phyloP scores from a whole-genome alignment of 2,113 vertebrate genomes.

The Phasianus colchicus region DNA sequence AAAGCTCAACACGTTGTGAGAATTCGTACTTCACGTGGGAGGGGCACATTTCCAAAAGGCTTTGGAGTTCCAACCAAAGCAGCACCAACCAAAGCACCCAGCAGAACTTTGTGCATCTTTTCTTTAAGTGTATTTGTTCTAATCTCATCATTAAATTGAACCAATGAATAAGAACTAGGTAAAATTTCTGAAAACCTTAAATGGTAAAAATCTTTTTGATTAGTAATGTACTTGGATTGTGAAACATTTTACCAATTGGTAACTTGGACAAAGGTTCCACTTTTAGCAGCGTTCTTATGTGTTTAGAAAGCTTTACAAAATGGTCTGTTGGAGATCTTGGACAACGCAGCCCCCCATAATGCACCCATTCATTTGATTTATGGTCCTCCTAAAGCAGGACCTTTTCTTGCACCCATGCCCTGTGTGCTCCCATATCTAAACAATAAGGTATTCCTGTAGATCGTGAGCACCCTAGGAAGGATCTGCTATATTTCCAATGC shows the following conservation, averaged over 20 bases:
- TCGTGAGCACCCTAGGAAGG: background rate
- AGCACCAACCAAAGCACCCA: background rate
- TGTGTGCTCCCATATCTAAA: conserved; percentile 2
- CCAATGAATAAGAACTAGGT: background rate
- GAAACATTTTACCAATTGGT: background rate
- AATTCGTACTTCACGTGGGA: background rate
- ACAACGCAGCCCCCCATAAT: background rate
- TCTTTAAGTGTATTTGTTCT: background rate
- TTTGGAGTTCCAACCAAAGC: background rate
- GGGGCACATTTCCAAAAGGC: background rate
- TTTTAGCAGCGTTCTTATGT: background rate
- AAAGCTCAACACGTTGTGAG: background rate
- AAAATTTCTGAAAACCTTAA: background rate
- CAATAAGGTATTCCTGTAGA: conserved; percentile 20
- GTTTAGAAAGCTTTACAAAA: conserved; percentile 22
- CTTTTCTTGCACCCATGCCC: background rate
- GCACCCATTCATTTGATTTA: conserved; percentile 13
- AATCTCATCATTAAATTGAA: background rate
- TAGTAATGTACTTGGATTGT: background rate
- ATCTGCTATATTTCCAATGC: background rate
- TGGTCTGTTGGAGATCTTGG: background rate
- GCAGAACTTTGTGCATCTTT: background rate
- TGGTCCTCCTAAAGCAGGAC: background rate
- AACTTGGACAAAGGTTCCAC: conserved; percentile 1
- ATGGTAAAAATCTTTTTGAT: conserved; percentile 7